Evolutionary conservation across 2,113 vertebrate species (phyloP).

Genomic region (Microtus ochrogaster): DNA sequence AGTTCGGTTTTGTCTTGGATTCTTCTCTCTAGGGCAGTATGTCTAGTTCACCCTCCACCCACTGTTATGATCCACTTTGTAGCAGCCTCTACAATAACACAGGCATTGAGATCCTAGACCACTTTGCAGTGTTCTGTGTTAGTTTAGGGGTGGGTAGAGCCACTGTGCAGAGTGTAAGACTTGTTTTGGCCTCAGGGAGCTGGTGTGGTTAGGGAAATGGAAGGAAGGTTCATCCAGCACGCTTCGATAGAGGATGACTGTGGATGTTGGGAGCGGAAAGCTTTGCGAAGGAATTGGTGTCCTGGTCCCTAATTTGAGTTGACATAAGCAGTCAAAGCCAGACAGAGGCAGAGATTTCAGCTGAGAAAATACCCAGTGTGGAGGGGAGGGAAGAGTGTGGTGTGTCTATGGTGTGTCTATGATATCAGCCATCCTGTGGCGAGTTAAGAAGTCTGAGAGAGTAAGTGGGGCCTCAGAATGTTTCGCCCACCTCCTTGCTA

Average conservation of each 20-base stretch:
- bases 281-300: background rate
- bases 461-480: background rate
- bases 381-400: background rate
- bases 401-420: background rate
- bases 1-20: background rate
- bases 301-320: background rate
- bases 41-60: background rate
- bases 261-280: background rate
- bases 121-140: background rate
- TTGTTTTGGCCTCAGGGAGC: background rate
- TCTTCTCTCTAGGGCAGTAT: background rate
- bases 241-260: background rate
- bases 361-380: background rate
- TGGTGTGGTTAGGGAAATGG: background rate
- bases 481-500: background rate
- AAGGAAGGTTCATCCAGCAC: background rate
- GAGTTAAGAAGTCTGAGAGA: background rate
- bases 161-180: background rate
- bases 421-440: background rate
- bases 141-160: background rate
- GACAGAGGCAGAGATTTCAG: background rate
- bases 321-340: background rate
- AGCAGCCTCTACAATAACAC: background rate
- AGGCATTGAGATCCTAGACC: background rate
- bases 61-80: background rate